phyloP scores from a whole-genome alignment of 2,113 vertebrate genomes.

The Rhadina sibilatrix region DNA sequence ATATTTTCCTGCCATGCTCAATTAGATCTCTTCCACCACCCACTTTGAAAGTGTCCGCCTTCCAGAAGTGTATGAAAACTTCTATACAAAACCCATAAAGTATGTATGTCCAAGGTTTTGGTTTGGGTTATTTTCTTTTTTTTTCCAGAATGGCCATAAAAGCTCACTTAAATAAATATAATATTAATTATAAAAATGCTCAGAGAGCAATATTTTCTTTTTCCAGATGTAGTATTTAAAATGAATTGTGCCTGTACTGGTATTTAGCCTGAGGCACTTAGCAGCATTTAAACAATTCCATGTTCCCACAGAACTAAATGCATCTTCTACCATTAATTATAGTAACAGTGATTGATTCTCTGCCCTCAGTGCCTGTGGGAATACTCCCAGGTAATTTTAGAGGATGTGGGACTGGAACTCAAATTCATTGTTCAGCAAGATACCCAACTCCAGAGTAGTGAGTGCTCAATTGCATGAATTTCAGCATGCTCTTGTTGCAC shows the following conservation, averaged over 20 bases:
- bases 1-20: neutral
- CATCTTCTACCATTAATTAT: conserved; percentile 19
- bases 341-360: neutral
- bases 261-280: neutral
- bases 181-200: neutral
- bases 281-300: neutral
- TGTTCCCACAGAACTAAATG: neutral
- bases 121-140: neutral
- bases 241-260: neutral
- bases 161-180: neutral
- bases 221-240: neutral
- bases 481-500: neutral
- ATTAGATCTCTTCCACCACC: neutral
- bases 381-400: conserved; percentile 3
- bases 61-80: neutral
- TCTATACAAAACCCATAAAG: neutral
- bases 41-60: neutral
- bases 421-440: neutral
- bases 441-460: neutral
- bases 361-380: neutral
- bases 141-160: neutral
- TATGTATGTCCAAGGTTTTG: neutral
- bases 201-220: neutral
- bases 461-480: neutral
- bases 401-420: neutral